Evolutionary conservation across 2,888 invertebrate species (phyloP).

Genomic region (Perizoma flavofasciatum): DNA sequence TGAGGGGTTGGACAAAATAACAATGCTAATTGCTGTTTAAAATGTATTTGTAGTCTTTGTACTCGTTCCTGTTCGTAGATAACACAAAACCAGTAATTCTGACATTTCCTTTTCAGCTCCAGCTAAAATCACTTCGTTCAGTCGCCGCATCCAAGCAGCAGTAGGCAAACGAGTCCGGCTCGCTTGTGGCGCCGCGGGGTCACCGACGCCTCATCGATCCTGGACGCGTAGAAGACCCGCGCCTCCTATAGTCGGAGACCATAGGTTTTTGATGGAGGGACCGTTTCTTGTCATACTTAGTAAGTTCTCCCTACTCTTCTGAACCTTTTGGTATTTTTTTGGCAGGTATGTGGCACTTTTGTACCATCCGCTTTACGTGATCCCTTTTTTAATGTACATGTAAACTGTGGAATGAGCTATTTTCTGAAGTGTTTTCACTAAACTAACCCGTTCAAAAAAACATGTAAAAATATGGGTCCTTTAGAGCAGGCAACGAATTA

Average conservation of each 20-base stretch:
- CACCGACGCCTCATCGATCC: conserved; percentile 87
- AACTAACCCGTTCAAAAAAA: not conserved
- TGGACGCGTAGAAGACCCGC: conserved; percentile 88
- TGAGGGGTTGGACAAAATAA: too few species aligned
- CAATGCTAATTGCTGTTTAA: too few species aligned
- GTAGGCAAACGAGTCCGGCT: conserved; percentile 85
- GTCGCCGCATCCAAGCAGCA: conserved; percentile 85
- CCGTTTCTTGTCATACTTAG: conserved; percentile 87
- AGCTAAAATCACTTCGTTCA: conserved; percentile 92
- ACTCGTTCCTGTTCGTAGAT: too few species aligned
- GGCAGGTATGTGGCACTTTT: too few species aligned
- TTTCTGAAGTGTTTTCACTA: too few species aligned
- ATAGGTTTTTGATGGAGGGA: conserved; percentile 63
- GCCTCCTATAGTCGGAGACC: conserved; percentile 79
- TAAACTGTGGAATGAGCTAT: too few species aligned
- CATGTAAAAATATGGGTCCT: not conserved
- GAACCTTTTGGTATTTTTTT: too few species aligned
- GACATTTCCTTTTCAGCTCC: conserved; percentile 82
- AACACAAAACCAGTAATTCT: too few species aligned
- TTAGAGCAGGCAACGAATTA: too few species aligned
- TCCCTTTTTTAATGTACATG: too few species aligned
- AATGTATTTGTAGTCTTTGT: too few species aligned
- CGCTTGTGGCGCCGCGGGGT: conserved; percentile 88
- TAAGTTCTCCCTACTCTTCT: conserved; percentile 53
- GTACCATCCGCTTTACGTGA: too few species aligned